phyloP scores from a whole-genome alignment of 2,797 vertebrate species.

The Hypotaenidia okinawae region DNA sequence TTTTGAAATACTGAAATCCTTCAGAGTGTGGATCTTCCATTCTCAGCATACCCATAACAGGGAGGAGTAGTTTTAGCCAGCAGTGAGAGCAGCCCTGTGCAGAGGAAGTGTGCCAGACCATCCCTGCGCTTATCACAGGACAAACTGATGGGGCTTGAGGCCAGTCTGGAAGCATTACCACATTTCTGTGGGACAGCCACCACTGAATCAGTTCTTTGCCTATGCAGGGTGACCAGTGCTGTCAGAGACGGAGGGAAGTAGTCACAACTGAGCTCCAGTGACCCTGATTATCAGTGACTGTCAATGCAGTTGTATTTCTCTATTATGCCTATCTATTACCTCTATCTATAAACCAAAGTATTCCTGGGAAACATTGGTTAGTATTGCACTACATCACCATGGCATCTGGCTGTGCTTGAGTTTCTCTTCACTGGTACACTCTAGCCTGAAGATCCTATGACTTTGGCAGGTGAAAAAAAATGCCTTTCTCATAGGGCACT shows the following conservation, averaged over 20 bases:
- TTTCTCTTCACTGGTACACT: background rate
- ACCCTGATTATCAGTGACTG: background rate
- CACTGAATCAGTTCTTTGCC: background rate
- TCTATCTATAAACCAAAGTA: background rate
- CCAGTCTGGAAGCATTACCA: background rate
- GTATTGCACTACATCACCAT: background rate
- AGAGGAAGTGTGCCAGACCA: background rate
- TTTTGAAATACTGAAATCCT: background rate
- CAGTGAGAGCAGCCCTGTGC: background rate
- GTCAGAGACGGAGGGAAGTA: background rate
- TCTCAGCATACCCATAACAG: background rate
- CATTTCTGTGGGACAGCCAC: background rate
- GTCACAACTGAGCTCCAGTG: background rate
- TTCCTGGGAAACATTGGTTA: background rate
- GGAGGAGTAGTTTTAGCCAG: background rate
- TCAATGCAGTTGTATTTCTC: background rate
- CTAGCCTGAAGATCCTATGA: background rate
- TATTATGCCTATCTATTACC: background rate
- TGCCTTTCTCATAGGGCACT: background rate
- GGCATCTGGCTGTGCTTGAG: background rate
- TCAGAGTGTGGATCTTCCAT: background rate
- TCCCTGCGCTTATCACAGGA: accelerated
- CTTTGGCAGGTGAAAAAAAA: background rate
- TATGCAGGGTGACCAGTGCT: background rate
- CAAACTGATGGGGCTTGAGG: accelerated